These are phyloP conservation scores for Erythrolamprus reginae DNA, from an alignment of 2,113 vertebrate genomes.

Conservation along the genomic window DNA sequence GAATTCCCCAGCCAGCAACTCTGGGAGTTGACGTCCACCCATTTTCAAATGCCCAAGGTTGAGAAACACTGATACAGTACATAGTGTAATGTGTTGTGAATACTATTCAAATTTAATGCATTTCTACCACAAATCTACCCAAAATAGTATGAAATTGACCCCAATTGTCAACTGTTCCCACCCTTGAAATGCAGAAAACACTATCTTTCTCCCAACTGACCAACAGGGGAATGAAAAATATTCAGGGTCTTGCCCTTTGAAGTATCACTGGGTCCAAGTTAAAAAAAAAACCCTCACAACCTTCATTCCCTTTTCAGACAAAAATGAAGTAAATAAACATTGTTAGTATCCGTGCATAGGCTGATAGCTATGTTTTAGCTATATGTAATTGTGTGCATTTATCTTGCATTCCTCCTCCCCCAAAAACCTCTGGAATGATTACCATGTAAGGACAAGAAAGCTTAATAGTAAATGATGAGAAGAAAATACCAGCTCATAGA, in stretches of 20 bases:
- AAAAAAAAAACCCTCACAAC: neutral
- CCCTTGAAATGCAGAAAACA: neutral
- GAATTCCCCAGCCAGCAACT: too few relatives aligned
- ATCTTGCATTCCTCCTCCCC: neutral
- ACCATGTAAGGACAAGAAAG: neutral
- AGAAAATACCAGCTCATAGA: neutral
- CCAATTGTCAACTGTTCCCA: neutral
- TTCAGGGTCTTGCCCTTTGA: neutral
- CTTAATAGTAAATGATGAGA: neutral
- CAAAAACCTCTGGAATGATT: neutral
- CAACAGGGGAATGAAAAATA: neutral
- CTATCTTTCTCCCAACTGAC: neutral
- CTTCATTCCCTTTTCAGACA: neutral
- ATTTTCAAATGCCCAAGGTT: too few relatives aligned
- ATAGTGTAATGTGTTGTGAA: neutral
- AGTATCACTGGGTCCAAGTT: neutral
- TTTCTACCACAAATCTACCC: neutral
- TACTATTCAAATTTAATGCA: neutral
- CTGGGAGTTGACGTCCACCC: too few relatives aligned
- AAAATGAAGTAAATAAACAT: neutral
- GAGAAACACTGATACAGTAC: too few relatives aligned
- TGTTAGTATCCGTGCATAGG: neutral
- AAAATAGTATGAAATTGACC: neutral
- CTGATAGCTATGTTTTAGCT: neutral
- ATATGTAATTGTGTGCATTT: neutral